Percentiles rank a stretch among this genome's conserved stretches.
These are phyloP conservation scores for Eilema depressum DNA, from an alignment of 2,888 invertebrate genomes.

Conservation along the genomic window DNA sequence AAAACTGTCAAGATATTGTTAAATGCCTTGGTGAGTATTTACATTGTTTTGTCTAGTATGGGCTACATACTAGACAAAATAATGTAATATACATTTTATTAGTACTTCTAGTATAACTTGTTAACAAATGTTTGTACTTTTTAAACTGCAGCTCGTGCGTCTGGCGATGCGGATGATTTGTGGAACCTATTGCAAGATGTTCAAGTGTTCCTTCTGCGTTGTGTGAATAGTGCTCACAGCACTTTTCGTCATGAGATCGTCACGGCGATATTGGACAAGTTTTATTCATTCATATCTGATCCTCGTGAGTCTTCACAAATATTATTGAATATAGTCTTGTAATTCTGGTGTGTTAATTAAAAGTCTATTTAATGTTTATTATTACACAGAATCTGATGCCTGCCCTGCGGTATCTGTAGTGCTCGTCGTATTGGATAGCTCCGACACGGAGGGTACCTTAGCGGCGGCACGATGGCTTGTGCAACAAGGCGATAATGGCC, in stretches of 20 bases:
- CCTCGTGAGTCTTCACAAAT: constrained; percentile 73
- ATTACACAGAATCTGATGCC: constrained; percentile 74
- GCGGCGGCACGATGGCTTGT: constrained; percentile 75
- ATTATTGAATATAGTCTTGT: neutral
- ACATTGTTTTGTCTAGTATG: neutral
- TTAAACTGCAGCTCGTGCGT: constrained; percentile 62
- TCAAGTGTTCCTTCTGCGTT: constrained; percentile 71
- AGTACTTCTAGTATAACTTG: neutral
- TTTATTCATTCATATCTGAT: constrained; percentile 88
- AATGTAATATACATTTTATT: too few relatives aligned
- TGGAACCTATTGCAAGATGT: constrained; percentile 69
- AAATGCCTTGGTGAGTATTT: constrained; percentile 78
- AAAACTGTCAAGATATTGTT: constrained; percentile 83
- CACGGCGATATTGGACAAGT: constrained; percentile 85
- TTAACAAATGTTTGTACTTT: constrained; percentile 10
- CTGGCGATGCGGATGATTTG: constrained; percentile 63
- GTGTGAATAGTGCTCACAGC: constrained; percentile 64
- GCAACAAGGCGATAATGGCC: constrained; percentile 73
- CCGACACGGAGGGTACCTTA: constrained; percentile 63
- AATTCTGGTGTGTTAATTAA: constrained; percentile 13
- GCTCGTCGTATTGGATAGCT: constrained; percentile 85
- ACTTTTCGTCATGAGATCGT: constrained; percentile 81
- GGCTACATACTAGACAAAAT: too few relatives aligned
- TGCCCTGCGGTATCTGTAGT: constrained; percentile 88
- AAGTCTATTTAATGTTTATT: neutral